A percentile compares a stretch with the other conserved stretches of the same genome.
Evolutionary conservation across 2,888 invertebrate species (phyloP).

Genomic region (Nemoura dubitans): DNA sequence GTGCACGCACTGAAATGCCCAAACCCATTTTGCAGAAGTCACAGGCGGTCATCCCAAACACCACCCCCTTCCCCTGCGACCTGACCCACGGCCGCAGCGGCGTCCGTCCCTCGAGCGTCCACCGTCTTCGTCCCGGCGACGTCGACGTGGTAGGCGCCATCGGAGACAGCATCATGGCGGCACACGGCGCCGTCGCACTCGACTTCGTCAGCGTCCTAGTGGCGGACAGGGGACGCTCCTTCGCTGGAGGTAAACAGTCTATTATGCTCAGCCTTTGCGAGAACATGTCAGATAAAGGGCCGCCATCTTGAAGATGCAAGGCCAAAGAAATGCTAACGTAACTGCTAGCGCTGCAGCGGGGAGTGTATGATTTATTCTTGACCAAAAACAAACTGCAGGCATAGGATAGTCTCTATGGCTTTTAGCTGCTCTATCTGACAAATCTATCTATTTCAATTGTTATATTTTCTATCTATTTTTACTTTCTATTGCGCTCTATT

Average conservation of each 20-base stretch:
- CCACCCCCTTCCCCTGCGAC: conserved; percentile 59
- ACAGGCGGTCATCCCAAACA: conserved; percentile 55
- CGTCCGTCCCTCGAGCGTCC: conserved; percentile 63
- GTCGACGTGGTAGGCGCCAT: conserved; percentile 68
- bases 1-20: too few species aligned
- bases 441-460: too few species aligned
- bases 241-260: conserved; percentile 59
- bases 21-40: conserved; percentile 50
- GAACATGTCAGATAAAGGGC: background rate
- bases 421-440: too few species aligned
- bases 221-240: conserved; percentile 63
- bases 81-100: conserved; percentile 55
- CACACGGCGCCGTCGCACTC: conserved; percentile 65
- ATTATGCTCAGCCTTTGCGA: background rate
- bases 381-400: too few species aligned
- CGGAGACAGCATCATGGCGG: conserved; percentile 71
- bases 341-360: too few species aligned
- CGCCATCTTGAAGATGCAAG: too few species aligned
- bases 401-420: too few species aligned
- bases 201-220: conserved; percentile 59
- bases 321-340: too few species aligned
- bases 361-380: too few species aligned
- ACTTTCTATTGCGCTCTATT: too few species aligned
- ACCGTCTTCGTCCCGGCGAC: conserved; percentile 69
- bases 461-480: too few species aligned